Percentiles rank a stretch among this genome's conserved stretches.
phyloP scores from a whole-genome alignment of 92 coral and sea anemone genomes.

The Zoanthus solanderi region DNA sequence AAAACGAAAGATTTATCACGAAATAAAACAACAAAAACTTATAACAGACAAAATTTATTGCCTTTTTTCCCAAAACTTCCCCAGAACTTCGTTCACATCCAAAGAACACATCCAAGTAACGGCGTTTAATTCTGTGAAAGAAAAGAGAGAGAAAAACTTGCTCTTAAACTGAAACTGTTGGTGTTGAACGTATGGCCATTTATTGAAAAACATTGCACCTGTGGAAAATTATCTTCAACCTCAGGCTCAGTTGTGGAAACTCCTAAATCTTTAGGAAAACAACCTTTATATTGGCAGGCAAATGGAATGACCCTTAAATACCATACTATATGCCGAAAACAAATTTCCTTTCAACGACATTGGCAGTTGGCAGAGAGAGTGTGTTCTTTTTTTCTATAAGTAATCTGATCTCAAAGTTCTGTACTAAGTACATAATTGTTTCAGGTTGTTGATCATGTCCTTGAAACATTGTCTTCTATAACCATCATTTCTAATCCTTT shows the following conservation, averaged over 20 bases:
- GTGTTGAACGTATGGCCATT: not conserved
- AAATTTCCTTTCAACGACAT: not conserved
- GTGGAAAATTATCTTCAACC: constrained; percentile 24
- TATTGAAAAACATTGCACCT: constrained; percentile 5
- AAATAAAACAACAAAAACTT: not conserved
- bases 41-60: not conserved
- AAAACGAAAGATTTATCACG: not conserved
- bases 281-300: not conserved
- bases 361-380: not conserved
- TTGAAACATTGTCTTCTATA: not conserved
- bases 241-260: constrained; percentile 8
- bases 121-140: not conserved
- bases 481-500: not conserved
- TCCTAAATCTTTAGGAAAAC: constrained; percentile 8
- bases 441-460: not conserved
- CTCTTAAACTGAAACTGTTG: not conserved
- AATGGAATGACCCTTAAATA: constrained; percentile 1
- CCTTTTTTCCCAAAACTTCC: not conserved
- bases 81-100: not conserved
- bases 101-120: not conserved
- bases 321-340: not conserved
- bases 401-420: constrained; percentile 28
- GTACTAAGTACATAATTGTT: constrained; percentile 1
- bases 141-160: not conserved
- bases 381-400: constrained; percentile 4